Evolutionary conservation across 2,797 vertebrate genomes (phyloP), one percentile per base, ranked within the genome.

Genomic region (Scyliorhinus canicula): DNA sequence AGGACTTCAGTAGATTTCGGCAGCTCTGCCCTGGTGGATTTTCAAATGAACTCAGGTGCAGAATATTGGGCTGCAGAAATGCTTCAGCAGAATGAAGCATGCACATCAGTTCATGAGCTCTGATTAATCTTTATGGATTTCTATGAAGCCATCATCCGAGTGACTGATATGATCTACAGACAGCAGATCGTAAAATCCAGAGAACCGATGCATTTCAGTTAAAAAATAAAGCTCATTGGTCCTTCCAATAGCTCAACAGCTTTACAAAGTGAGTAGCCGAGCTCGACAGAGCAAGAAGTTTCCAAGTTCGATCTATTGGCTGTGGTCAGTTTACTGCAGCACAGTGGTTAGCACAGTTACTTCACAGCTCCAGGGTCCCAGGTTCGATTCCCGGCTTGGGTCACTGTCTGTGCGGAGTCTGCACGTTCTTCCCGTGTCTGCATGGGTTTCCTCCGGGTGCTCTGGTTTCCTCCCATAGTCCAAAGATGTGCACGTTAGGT

Each of bases 11-110:
- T n/a, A 31, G n/a, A 69, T 14, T 44, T 74, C 47, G 52, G 71
- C 6, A 8, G 67, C 67, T n/a, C 47, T 16, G 28, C 11, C 26
- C 93, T 31, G n/a, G 4, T 55, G 26, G 65, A 71, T 74, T 94
- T 71, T 69, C 67, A 47, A 52, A 71, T 35, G 67, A 94, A 94
- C 28, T 14, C 65, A 95, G 95, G 74, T 95, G 4, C 63, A 95
- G 91, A 95, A 95, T 96, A 96, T 97, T 95, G 96, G 74, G 96
- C 97, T 96, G 96, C 96, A 95, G 95, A 95, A 96, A 96, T 96
- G 94, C 57, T 95, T 96, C 95, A 96, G 96, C 93, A 96, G 69
- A 95, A 88, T 96, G 95, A 96, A 95, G 93, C 52, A 19, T 94
- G 31, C n/a, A 71, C 24, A 67, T 67, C 28, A 50, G 40, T 93